These are phyloP conservation scores for Arizona elegans DNA, from an alignment of 2,113 vertebrate genomes.

Conservation along the genomic window DNA sequence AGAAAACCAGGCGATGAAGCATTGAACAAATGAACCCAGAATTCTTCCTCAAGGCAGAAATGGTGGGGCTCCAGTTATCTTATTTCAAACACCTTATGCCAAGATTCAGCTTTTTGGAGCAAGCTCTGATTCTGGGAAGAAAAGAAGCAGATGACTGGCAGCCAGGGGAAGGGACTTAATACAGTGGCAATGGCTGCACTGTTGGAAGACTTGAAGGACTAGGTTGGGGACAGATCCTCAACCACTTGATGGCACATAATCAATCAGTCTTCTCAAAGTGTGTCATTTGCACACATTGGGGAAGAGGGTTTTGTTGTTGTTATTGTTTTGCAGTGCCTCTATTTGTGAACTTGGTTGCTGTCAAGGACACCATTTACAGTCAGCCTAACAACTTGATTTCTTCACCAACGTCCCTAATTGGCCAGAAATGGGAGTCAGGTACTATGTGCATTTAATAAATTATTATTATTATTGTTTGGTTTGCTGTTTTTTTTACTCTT, in stretches of 20 bases:
- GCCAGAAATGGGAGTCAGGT: background rate
- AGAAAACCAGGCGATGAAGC: background rate
- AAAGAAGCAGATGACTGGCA: background rate
- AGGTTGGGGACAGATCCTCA: background rate
- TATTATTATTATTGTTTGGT: background rate
- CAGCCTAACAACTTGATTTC: background rate
- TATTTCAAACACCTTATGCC: background rate
- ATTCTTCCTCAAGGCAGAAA: background rate
- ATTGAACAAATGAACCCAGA: background rate
- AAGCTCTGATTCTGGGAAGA: background rate
- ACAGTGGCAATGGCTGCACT: background rate
- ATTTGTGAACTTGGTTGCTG: background rate
- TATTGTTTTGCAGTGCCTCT: background rate
- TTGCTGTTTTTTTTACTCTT: background rate
- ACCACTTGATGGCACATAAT: background rate
- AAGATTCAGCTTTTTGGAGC: background rate
- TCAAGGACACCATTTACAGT: background rate
- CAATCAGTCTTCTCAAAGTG: background rate
- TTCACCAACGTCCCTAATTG: background rate
- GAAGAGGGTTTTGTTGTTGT: no score
- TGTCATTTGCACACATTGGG: background rate
- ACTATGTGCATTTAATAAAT: background rate
- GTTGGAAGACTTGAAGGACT: background rate
- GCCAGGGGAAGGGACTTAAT: background rate
- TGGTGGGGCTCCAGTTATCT: background rate